Evolutionary conservation across 2,888 invertebrate genomes (phyloP), one percentile per base, ranked within the genome.

Genomic region (Cylindroiulus punctatus): DNA sequence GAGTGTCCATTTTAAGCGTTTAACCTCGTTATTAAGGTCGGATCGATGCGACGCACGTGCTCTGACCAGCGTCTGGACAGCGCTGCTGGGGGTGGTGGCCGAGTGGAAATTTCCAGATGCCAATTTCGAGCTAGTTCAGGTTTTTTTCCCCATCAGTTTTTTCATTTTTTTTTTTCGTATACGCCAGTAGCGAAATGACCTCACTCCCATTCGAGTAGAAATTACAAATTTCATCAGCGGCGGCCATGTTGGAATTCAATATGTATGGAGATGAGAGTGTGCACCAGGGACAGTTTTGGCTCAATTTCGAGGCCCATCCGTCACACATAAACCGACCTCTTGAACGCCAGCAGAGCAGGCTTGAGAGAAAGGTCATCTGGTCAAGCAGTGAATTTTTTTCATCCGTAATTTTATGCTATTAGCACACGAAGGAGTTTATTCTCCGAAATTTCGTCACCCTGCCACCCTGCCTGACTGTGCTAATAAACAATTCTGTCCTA

Each of bases 171-270:
- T 52, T 52, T 19, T 19, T 17, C 52, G 19, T 36, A 36, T 19
- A 19, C 52, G 14, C 52, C 4, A 2, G 4, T n/a, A 0, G n/a
- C 52, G 52, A 7, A 52, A 17, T 7, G 52, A 52, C 52, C 52
- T 52, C n/a, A 17, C n/a, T 52, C n/a, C 52, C 19, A 17, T 52
- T 52, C 52, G 52, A 17, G 19, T 19, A 52, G 19, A 52, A 52
- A 52, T 52, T 52, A 12, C 52, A 52, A 52, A 10, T 52, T 52
- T 52, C 19, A 52, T 52, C 52, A 52, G 52, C 4, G 52, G 52
- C 52, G 52, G 52, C 52, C 52, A 52, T 52, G 2, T 52, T 52
- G 52, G 52, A 52, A 52, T 52, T 52, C 52, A 52, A 52, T 52
- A 52, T 52, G 52, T 52, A 52, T n/a, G 52, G 52, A 52, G 52